A percentile compares a stretch with the other conserved stretches of the same genome.
Evolutionary conservation across 2,888 invertebrate genomes (phyloP).

Genomic region (Machimus atricapillus): DNA sequence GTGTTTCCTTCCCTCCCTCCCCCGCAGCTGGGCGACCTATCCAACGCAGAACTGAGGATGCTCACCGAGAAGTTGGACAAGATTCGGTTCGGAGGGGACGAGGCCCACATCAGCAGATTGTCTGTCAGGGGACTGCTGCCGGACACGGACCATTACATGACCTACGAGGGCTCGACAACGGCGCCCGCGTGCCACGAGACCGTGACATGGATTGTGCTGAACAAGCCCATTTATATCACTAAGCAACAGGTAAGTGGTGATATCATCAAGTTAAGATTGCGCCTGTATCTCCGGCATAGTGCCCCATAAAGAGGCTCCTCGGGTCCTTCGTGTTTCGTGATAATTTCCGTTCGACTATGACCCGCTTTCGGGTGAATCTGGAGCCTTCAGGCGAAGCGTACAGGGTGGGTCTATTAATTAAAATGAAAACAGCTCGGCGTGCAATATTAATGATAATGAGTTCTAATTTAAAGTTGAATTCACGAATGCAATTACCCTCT

Average conservation of each 20-base stretch:
- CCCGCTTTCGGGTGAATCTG: slow-evolving; percentile 17
- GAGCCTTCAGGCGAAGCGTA: background rate
- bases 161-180: slow-evolving; percentile 96
- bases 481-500: background rate
- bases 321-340: background rate
- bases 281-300: background rate
- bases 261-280: slow-evolving; percentile 5
- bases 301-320: background rate
- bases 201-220: slow-evolving; percentile 97
- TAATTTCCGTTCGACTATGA: slow-evolving; percentile 15
- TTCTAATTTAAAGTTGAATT: slow-evolving; percentile 40
- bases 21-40: slow-evolving; percentile 86
- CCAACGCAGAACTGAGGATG: slow-evolving; percentile 89
- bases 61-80: slow-evolving; percentile 91
- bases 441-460: slow-evolving; percentile 42
- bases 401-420: slow-evolving; percentile 19
- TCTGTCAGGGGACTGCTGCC: slow-evolving; percentile 89
- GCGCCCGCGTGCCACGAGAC: slow-evolving; percentile 98
- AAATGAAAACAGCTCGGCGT: slow-evolving; percentile 19
- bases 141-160: slow-evolving; percentile 95
- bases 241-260: slow-evolving; percentile 84
- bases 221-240: slow-evolving; percentile 97
- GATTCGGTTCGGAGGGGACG: slow-evolving; percentile 89
- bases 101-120: slow-evolving; percentile 82
- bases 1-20: slow-evolving; percentile 50